A percentile compares a stretch with the other conserved stretches of the same genome.
phyloP scores from a whole-genome alignment of 2,797 vertebrate genomes.

The Molossus molossus region DNA sequence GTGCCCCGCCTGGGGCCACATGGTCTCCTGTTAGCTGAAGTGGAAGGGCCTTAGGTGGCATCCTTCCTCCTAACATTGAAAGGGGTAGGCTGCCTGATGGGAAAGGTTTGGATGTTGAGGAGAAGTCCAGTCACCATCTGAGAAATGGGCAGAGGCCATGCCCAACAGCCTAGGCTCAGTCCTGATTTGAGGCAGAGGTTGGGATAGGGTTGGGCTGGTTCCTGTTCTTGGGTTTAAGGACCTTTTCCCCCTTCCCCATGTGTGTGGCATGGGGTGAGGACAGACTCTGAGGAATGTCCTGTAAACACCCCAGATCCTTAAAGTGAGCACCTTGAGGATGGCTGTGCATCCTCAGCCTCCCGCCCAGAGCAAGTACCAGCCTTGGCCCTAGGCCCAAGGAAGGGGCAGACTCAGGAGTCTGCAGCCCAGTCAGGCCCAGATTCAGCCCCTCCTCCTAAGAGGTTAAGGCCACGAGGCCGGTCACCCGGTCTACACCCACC shows the following conservation, averaged over 20 bases:
- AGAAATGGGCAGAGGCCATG: neutral
- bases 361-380: neutral
- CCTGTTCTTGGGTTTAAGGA: neutral
- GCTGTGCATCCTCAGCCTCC: neutral
- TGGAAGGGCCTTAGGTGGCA: neutral
- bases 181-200: neutral
- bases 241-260: fast-evolving
- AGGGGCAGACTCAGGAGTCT: neutral
- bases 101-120: neutral
- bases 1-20: fast-evolving
- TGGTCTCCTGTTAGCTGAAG: neutral
- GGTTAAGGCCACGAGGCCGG: neutral
- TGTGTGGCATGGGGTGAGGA: too few species aligned
- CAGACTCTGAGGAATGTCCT: neutral
- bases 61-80: neutral
- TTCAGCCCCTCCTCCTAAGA: neutral
- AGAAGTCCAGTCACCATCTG: too few species aligned
- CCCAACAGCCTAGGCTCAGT: neutral
- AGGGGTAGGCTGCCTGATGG: neutral
- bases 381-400: neutral
- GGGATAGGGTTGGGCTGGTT: fast-evolving
- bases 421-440: neutral
- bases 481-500: neutral
- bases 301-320: neutral
- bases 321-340: neutral